Evolutionary conservation across 2,797 vertebrate genomes (phyloP), one percentile per base, ranked within the genome.

Genomic region (Eremophila alpestris): DNA sequence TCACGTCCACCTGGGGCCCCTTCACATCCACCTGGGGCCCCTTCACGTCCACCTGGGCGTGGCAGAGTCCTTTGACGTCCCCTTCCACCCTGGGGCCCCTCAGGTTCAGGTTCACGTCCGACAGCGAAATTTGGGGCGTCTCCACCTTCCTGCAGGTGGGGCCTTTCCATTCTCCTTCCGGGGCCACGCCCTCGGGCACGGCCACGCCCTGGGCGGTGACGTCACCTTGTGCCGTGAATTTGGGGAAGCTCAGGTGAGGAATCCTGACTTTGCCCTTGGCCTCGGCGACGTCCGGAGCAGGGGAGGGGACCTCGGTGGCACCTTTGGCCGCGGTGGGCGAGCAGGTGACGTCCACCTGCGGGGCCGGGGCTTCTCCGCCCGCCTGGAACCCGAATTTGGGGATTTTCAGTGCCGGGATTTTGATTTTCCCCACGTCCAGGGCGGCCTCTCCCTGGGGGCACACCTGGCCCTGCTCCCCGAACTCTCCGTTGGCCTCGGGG

Each of bases 81-180:
- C 93, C 96, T 59, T 95, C 97, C 40, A 23, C 78, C 29, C n/a
- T 12, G 22, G 97, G 78, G 21, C 97, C 96, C 7, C 79, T 95
- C 21, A 97, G 86, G 71, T 93, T 90, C 85, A 98, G 62, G 29
- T 96, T 96, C 7, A 98, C 97, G 9, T 98, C 97, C 1, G 97
- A 95, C 92, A 98, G 95, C 0, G 97, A 97, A 21, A 98, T 95
- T 12, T 98, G 97, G 12, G 98, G 98, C 4, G 84, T 96, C 55
- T 97, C 96, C 7, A 96, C 97, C 80, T 94, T 94, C 68, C 96
- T 96, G 38, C 97, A 65, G 12, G 88, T 67, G 11, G 90, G 78
- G 10, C 96, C 97, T 69, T 95, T 95, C 78, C 96, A 62, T 56
- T 97, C 96, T 12, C 96, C 97, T 60, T 97, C 87, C 64, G 41